Evolutionary conservation across 2,888 invertebrate genomes (phyloP).

Genomic region (Orthosia gracilis): DNA sequence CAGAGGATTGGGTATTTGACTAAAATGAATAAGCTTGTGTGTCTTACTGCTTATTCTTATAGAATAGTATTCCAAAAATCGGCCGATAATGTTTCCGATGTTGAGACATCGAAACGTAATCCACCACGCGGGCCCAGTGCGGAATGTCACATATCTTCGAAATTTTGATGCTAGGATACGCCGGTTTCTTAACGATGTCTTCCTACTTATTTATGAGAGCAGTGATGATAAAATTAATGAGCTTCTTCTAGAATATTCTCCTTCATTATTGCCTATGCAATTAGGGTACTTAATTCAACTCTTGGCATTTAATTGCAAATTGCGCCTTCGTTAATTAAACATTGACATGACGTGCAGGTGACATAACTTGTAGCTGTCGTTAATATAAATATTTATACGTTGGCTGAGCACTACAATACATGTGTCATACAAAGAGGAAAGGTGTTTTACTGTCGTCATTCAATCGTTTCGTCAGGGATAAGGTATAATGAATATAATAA

Average conservation of each 20-base stretch:
- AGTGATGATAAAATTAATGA: neutral
- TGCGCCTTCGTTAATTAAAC: neutral
- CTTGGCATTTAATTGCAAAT: slow-evolving; percentile 12
- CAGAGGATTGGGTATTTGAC: neutral
- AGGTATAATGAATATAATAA: neutral
- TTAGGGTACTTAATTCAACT: slow-evolving; percentile 10
- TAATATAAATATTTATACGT: slow-evolving; percentile 22
- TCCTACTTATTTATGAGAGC: neutral
- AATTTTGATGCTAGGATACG: neutral
- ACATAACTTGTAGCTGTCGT: slow-evolving; percentile 16
- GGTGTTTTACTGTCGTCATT: slow-evolving; percentile 2
- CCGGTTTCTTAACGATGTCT: neutral
- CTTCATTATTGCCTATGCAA: neutral
- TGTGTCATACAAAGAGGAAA: slow-evolving; percentile 4
- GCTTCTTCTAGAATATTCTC: neutral
- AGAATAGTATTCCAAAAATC: neutral
- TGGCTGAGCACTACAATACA: neutral
- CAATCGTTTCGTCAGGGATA: neutral
- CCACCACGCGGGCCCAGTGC: neutral
- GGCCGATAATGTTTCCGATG: neutral
- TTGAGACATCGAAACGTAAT: too few species aligned
- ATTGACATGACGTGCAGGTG: slow-evolving; percentile 6
- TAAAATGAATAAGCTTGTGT: neutral
- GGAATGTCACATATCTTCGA: neutral
- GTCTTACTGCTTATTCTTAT: neutral